phyloP scores from a whole-genome alignment of 2,888 invertebrate genomes.

The Lasioglossum oenotherae region DNA sequence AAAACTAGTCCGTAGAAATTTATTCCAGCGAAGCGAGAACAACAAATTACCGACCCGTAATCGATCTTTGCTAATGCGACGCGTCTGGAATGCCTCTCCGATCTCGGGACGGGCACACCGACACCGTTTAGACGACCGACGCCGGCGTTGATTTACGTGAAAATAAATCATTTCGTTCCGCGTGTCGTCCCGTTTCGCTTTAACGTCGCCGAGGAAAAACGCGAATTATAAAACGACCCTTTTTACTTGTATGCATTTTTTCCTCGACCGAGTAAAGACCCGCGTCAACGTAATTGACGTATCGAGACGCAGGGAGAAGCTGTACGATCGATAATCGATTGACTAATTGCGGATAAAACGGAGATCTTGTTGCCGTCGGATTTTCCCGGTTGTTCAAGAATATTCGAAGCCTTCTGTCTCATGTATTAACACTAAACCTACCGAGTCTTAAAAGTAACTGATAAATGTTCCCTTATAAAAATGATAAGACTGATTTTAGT shows the following conservation, averaged over 20 bases:
- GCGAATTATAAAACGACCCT: conserved; percentile 4
- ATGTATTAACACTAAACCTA: background rate
- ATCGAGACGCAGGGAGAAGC: background rate
- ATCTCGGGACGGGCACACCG: conserved; percentile 24
- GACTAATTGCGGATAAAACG: conserved; percentile 9
- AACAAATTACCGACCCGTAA: conserved; percentile 82
- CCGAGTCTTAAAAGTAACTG: too few species aligned
- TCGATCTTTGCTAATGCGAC: conserved; percentile 83
- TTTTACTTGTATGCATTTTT: background rate
- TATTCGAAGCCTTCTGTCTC: background rate
- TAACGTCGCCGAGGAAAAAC: conserved; percentile 4
- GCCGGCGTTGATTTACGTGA: conserved; percentile 49
- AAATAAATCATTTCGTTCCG: conserved; percentile 48
- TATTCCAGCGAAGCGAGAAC: conserved; percentile 82
- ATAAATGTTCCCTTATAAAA: too few species aligned
- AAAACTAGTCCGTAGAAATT: conserved; percentile 80
- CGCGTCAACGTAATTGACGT: conserved; percentile 11
- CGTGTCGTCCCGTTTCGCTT: conserved; percentile 26
- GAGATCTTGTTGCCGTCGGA: background rate
- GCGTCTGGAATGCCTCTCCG: conserved; percentile 77
- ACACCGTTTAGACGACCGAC: conserved; percentile 31
- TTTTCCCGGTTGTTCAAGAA: background rate
- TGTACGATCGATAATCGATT: conserved; percentile 5
- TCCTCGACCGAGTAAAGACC: background rate
- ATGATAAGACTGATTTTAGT: too few species aligned